These are phyloP conservation scores for Malacoctenus gilli DNA, from an alignment of 2,797 vertebrate species.

Conservation along the genomic window DNA sequence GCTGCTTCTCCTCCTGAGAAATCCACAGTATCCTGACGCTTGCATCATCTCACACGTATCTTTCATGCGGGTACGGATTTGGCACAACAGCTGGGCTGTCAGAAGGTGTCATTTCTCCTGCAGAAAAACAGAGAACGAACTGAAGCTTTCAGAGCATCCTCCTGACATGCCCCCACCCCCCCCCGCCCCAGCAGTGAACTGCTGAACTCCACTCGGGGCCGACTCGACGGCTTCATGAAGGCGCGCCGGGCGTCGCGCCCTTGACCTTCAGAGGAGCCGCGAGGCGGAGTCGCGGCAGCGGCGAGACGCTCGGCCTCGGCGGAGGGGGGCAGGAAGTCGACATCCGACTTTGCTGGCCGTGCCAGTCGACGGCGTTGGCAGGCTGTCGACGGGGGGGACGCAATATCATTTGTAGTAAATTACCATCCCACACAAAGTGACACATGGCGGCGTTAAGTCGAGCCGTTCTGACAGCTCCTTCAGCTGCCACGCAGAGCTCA, in stretches of 20 bases:
- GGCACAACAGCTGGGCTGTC: slow-evolving; percentile 69
- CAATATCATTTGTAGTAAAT: slow-evolving; percentile 69
- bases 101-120: slow-evolving; percentile 52
- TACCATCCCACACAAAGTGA: slow-evolving; percentile 58
- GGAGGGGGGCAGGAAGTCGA: slow-evolving; percentile 42
- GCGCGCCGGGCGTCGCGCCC: slow-evolving; percentile 53
- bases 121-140: slow-evolving; percentile 35
- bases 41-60: slow-evolving; percentile 61
- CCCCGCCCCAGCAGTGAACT: slow-evolving; percentile 53
- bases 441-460: slow-evolving; percentile 52
- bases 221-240: slow-evolving; percentile 59
- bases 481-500: slow-evolving; percentile 40
- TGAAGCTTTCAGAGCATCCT: slow-evolving; percentile 48
- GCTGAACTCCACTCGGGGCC: slow-evolving; percentile 62
- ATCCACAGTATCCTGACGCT: slow-evolving; percentile 39
- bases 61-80: slow-evolving; percentile 47
- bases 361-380: slow-evolving; percentile 56
- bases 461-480: slow-evolving; percentile 59
- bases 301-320: slow-evolving; percentile 28
- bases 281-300: slow-evolving; percentile 9
- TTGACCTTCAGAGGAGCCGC: slow-evolving; percentile 63
- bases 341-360: slow-evolving; percentile 53
- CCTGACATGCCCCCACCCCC: slow-evolving; percentile 39
- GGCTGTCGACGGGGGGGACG: slow-evolving; percentile 59
- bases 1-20: slow-evolving; percentile 24